phyloP scores from a whole-genome alignment of 2,113 vertebrate species.

The Xiphophorus hellerii region DNA sequence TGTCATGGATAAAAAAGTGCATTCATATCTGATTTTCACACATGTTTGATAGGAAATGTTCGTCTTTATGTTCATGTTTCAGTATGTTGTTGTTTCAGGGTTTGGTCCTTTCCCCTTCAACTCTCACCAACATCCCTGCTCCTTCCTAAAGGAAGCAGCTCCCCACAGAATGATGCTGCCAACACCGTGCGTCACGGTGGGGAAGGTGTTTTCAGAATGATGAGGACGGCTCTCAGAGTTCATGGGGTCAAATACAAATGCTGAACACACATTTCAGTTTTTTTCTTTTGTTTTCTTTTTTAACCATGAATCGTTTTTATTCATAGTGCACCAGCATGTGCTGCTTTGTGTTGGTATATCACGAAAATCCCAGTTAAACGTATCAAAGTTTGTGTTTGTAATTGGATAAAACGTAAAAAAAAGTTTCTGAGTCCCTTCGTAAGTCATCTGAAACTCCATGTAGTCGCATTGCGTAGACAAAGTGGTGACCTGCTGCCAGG shows the following conservation, averaged over 20 bases:
- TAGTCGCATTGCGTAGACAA: slow-evolving; percentile 10
- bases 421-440: neutral
- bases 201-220: neutral
- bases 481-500: slow-evolving; percentile 5
- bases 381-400: too few relatives aligned
- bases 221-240: neutral
- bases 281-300: too few relatives aligned
- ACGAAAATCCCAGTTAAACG: neutral
- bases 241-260: neutral
- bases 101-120: neutral
- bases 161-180: too few relatives aligned
- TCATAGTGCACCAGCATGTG: neutral
- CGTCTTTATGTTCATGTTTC: too few relatives aligned
- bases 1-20: too few relatives aligned
- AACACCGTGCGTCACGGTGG: neutral
- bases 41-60: too few relatives aligned
- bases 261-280: neutral
- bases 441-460: neutral
- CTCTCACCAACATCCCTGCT: too few relatives aligned
- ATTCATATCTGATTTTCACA: too few relatives aligned
- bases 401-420: too few relatives aligned
- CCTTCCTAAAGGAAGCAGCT: too few relatives aligned
- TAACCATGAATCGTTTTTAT: neutral
- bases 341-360: neutral
- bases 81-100: too few relatives aligned